Percentiles rank a stretch among this genome's conserved stretches.
These are phyloP conservation scores for Eutrigla gurnardus DNA, from an alignment of 2,797 vertebrate genomes.

Conservation along the genomic window DNA sequence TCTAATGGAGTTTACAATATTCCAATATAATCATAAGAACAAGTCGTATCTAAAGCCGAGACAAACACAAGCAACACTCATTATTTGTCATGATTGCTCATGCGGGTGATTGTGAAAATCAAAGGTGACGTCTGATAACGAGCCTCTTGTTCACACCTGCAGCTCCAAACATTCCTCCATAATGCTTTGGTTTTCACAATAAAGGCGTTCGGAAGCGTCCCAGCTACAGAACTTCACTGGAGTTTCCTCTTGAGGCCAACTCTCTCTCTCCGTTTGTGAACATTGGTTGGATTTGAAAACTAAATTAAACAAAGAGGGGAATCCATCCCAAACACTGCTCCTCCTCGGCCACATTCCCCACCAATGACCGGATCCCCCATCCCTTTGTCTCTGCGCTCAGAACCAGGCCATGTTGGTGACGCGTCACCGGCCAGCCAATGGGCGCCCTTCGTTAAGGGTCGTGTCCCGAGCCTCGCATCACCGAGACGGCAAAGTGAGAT, in stretches of 20 bases:
- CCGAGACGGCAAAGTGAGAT: conserved; percentile 25
- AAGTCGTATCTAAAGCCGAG: background rate
- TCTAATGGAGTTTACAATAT: background rate
- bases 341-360: conserved; percentile 36
- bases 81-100: background rate
- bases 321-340: conserved; percentile 14
- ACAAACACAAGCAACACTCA: background rate
- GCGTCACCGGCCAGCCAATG: conserved; percentile 75
- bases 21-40: background rate
- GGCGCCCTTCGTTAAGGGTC: conserved; percentile 35
- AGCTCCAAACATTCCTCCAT: conserved; percentile 18
- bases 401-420: conserved; percentile 69
- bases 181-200: background rate
- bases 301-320: conserved; percentile 7
- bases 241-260: background rate
- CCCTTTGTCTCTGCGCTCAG: conserved; percentile 68
- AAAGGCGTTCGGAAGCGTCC: background rate
- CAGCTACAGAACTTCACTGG: background rate
- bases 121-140: conserved; percentile 16
- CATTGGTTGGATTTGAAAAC: background rate
- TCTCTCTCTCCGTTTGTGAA: background rate
- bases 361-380: conserved; percentile 44
- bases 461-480: conserved; percentile 55
- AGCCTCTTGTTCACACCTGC: conserved; percentile 34
- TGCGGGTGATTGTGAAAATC: conserved; percentile 6